Conservation (phyloP, 2,113 vertebrate species). For the Hippocampus barbouri region DNA sequence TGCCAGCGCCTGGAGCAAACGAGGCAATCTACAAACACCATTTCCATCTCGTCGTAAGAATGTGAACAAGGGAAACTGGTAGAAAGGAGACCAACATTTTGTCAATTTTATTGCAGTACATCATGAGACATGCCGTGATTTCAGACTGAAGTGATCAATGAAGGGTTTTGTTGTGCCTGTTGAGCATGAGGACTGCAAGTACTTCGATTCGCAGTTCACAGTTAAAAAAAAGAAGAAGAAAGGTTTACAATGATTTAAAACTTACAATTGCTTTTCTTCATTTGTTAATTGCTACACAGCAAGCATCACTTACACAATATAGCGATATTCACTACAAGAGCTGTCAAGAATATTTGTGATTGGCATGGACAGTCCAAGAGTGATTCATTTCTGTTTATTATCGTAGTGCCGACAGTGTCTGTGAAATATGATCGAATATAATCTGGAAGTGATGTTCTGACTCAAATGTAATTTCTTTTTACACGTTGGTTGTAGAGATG, state of each 20-base stretch:
- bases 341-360: no score
- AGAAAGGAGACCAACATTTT: constrained; percentile 4
- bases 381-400: no score
- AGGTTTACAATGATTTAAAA: no score
- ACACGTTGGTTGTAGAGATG: not conserved
- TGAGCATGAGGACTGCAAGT: not conserved
- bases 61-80: not conserved
- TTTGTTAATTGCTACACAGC: no score
- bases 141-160: not conserved
- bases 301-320: no score
- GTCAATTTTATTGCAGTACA: constrained; percentile 31
- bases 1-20: constrained; percentile 26
- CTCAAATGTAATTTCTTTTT: not conserved
- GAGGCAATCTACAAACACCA: constrained; percentile 30
- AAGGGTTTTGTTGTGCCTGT: not conserved
- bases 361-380: no score
- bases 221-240: no score
- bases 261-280: not conserved
- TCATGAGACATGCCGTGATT: constrained; percentile 42
- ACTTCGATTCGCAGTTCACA: no score
- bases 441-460: not conserved
- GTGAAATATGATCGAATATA: not conserved
- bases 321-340: no score
- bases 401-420: no score
- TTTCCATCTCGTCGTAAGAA: constrained; percentile 17